Base-by-base conservation (phyloP, 1,140 invertebrate genomes). In the Dinoponera quadriceps region DNA sequence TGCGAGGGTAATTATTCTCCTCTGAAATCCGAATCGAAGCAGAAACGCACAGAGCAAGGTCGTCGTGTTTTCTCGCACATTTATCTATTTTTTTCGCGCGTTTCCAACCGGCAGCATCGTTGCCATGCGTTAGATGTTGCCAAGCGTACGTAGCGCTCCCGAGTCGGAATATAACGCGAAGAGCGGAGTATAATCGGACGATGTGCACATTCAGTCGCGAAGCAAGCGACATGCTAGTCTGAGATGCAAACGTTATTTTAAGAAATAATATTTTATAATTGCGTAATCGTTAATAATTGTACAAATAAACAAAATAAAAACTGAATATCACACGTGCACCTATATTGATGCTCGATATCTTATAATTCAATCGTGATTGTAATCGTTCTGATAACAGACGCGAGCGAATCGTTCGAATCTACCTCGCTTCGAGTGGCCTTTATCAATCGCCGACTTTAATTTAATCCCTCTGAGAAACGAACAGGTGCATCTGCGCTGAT, bases 1-100 rank as follows among this genome's bases (percentile, higher is more conserved):
- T 11, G 65, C 22, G 65, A 71, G 51, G 49, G 4, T 69, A 80
- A 80, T 80, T 80, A 80, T 80, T 80, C 65, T 57, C 29, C 57
- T n/a, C 63, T 71, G 38, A 80, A 80, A 80, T 80, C 65, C 27
- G 49, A 69, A 78, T 69, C 33, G 49, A 18, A 29, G 22, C 38
- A 18, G 20, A 49, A 20, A 0, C 16, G 25, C 57, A 14, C 7
- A n/a, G n/a, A n/a, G n/a, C 7, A 33, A 33, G 2, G 5, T 33
- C 5, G 29, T 33, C 29, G 2, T 29, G 27, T 33, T 62, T 74
- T 44, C 27, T 14, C 38, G 20, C 59, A 60, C 33, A 74, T 82
- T 82, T 63, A 54, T 71, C 38, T 11, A 7, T 7, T 33, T 7
- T n/a, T 68, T 44, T 68, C 65, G n/a, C 63, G 16, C 13, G 4